Evolutionary conservation across 1,140 invertebrate species (phyloP).

Genomic region (Antheraea pernyi): DNA sequence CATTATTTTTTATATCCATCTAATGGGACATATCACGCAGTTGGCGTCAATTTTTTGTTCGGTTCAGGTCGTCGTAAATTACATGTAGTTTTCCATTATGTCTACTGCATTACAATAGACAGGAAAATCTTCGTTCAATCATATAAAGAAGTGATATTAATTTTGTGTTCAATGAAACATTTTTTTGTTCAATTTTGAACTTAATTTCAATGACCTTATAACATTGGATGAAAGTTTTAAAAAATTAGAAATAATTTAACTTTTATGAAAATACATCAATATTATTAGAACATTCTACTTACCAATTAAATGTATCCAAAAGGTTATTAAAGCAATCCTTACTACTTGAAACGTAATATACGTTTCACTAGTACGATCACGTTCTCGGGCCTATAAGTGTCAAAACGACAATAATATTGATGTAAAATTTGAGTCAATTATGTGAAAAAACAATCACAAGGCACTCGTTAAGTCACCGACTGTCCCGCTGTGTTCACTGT

Average conservation of each 20-base stretch:
- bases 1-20: constrained; percentile 4
- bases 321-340: constrained; percentile 61
- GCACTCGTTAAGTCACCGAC: constrained; percentile 62
- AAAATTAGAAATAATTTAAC: not conserved
- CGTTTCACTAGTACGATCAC: constrained; percentile 65
- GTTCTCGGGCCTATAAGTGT: constrained; percentile 35
- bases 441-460: constrained; percentile 50
- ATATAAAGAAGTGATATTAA: constrained; percentile 17
- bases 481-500: constrained; percentile 61
- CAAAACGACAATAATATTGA: constrained; percentile 32
- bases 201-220: not conserved
- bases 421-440: constrained; percentile 40
- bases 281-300: constrained; percentile 25
- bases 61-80: constrained; percentile 14
- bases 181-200: not conserved
- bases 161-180: not conserved
- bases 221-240: not conserved
- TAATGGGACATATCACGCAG: constrained; percentile 1
- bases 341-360: constrained; percentile 58
- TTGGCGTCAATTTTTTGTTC: constrained; percentile 8
- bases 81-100: constrained; percentile 22
- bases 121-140: constrained; percentile 28
- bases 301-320: constrained; percentile 46
- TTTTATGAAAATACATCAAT: not conserved
- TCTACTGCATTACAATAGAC: constrained; percentile 24